Percentiles rank a stretch among this genome's conserved stretches.
Conservation (phyloP, 2,888 invertebrate genomes). For the Microplitis manilae region DNA sequence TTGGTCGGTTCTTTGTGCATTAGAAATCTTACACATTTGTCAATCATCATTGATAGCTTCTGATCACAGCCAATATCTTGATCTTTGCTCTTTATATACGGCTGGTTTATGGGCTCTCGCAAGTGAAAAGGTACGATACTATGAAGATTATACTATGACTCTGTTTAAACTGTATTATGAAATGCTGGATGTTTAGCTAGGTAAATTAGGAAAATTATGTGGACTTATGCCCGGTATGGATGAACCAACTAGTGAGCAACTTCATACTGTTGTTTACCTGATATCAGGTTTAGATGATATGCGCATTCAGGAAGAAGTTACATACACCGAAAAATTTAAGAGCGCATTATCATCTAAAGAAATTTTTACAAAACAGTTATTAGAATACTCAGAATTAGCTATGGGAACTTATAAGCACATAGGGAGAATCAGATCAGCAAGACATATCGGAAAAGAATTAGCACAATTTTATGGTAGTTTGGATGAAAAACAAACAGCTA, state of each 20-base stretch:
- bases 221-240: conserved; percentile 87
- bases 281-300: conserved; percentile 93
- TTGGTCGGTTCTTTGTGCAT: conserved; percentile 93
- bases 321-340: conserved; percentile 84
- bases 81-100: conserved; percentile 87
- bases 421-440: conserved; percentile 83
- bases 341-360: conserved; percentile 92
- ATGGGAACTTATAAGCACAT: conserved; percentile 98
- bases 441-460: conserved; percentile 89
- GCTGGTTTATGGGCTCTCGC: conserved; percentile 91
- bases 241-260: conserved; percentile 87
- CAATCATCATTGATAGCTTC: conserved; percentile 78
- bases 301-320: conserved; percentile 70
- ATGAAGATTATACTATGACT: conserved; percentile 29
- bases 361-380: conserved; percentile 90
- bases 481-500: conserved; percentile 90
- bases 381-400: conserved; percentile 93
- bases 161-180: conserved; percentile 29
- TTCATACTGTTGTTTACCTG: conserved; percentile 91
- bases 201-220: conserved; percentile 89
- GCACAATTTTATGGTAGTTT: conserved; percentile 92
- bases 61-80: conserved; percentile 75
- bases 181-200: conserved; percentile 75
- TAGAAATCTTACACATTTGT: conserved; percentile 90
- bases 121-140: conserved; percentile 81